Conservation (phyloP, 2,113 vertebrate genomes). For the Ranitomeya variabilis region DNA sequence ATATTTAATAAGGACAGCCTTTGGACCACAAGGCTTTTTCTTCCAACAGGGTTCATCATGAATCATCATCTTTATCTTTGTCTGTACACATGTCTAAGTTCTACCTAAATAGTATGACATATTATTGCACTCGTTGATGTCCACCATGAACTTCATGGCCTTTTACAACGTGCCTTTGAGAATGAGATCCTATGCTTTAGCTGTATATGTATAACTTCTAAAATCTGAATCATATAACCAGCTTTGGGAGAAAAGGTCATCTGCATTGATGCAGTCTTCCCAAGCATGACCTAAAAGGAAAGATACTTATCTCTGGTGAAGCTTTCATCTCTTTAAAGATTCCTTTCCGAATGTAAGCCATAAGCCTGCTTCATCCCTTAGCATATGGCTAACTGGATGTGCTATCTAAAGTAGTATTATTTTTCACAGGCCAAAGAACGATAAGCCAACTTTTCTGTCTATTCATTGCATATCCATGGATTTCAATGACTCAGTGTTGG, state of each 20-base stretch:
- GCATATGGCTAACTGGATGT: background rate
- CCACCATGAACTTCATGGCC: background rate
- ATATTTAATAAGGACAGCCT: background rate
- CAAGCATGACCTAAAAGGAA: background rate
- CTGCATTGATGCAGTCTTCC: background rate
- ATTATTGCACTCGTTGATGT: background rate
- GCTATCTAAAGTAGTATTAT: background rate
- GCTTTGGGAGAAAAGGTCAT: background rate
- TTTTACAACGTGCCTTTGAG: background rate
- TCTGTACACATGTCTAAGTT: background rate
- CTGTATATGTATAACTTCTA: background rate
- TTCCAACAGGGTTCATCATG: background rate
- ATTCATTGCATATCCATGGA: background rate
- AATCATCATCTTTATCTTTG: background rate
- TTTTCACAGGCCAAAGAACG: background rate
- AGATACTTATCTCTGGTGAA: background rate
- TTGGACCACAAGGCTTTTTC: background rate
- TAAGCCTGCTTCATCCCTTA: background rate
- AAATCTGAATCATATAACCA: background rate
- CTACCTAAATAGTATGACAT: background rate
- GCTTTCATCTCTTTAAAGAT: background rate
- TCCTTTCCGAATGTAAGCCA: background rate
- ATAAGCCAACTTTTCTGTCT: background rate
- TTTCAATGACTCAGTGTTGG: background rate
- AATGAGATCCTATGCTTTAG: background rate